Percentiles rank a stretch among this genome's conserved stretches.
phyloP scores from a whole-genome alignment of 2,113 vertebrate genomes.

The Panthera uncia region DNA sequence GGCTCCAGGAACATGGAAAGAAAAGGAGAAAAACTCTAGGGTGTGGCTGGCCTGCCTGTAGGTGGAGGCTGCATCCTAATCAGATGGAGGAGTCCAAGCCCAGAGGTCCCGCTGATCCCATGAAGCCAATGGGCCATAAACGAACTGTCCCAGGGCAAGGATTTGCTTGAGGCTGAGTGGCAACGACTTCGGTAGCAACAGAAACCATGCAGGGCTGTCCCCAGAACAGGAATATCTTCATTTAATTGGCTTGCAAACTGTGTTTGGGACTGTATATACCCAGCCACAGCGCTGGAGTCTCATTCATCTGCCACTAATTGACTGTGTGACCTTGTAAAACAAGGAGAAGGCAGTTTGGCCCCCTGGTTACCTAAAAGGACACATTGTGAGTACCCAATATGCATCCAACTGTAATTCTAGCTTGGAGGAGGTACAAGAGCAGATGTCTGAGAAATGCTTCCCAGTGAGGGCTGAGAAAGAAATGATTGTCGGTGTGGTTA shows the following conservation, averaged over 20 bases:
- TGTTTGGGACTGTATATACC: slow-evolving; percentile 45
- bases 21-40: not conserved
- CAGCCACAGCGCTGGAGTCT: slow-evolving; percentile 17
- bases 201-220: slow-evolving; percentile 36
- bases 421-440: not conserved
- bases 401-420: slow-evolving; percentile 21
- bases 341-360: not conserved
- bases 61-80: not conserved
- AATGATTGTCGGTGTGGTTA: not conserved
- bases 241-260: slow-evolving; percentile 60
- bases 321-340: slow-evolving; percentile 57
- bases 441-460: slow-evolving; percentile 39
- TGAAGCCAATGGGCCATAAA: slow-evolving; percentile 26
- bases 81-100: not conserved
- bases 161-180: slow-evolving; percentile 38
- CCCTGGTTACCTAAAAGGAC: slow-evolving; percentile 52
- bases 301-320: slow-evolving; percentile 69
- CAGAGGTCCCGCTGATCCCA: not conserved
- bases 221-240: not conserved
- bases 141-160: not conserved
- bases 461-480: not conserved
- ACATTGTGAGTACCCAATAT: slow-evolving; percentile 1
- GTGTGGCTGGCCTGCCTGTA: not conserved
- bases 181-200: slow-evolving; percentile 38
- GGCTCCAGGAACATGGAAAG: slow-evolving; percentile 6